Evolutionary conservation across 2,797 vertebrate genomes (phyloP).

Genomic region (Ptychobarbus kaznakovi): DNA sequence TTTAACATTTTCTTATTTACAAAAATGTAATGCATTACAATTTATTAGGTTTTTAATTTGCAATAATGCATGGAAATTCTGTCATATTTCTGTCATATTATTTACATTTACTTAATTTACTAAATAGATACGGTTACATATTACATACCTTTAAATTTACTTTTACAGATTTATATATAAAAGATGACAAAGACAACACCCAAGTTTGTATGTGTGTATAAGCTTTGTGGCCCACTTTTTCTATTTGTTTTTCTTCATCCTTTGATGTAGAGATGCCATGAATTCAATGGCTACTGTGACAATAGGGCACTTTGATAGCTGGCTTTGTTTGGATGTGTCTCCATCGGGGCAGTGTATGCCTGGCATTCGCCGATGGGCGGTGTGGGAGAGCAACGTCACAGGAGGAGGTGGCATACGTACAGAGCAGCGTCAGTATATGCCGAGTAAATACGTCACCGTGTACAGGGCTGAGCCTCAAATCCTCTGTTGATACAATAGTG

Average conservation of each 20-base stretch:
- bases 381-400: slow-evolving; percentile 73
- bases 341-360: slow-evolving; percentile 69
- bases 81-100: not conserved
- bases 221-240: slow-evolving; percentile 66
- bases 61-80: not conserved
- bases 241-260: slow-evolving; percentile 64
- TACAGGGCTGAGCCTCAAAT: not conserved
- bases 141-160: not conserved
- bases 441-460: not conserved
- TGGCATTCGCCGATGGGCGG: slow-evolving; percentile 70
- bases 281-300: slow-evolving; percentile 74
- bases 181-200: not conserved
- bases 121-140: not conserved
- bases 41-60: not conserved
- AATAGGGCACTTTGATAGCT: slow-evolving; percentile 73
- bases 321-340: slow-evolving; percentile 71
- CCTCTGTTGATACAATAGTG: not conserved
- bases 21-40: not conserved
- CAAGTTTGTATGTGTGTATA: slow-evolving; percentile 24
- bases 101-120: not conserved
- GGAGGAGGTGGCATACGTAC: slow-evolving; percentile 43
- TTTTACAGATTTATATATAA: not conserved
- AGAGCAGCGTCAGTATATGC: slow-evolving; percentile 9
- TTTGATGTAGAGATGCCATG: slow-evolving; percentile 76
- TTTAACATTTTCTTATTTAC: not conserved